Conservation (phyloP, 2,113 vertebrate genomes). For the Elaphurus davidianus region DNA sequence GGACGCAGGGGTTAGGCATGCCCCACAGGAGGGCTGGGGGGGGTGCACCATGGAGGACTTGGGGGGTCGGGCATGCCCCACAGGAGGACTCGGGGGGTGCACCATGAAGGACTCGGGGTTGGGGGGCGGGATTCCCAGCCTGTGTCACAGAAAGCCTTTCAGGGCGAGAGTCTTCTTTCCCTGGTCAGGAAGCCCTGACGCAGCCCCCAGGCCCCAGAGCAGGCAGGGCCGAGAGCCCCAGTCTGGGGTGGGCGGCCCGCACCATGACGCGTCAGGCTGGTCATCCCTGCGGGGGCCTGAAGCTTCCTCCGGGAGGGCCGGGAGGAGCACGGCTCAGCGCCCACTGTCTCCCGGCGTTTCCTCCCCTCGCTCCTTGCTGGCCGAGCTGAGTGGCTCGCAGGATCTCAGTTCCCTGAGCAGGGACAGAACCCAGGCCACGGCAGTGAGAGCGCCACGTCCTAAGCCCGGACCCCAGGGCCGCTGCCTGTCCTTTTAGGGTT, state of each 20-base stretch:
- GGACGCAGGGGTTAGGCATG: too few relatives aligned
- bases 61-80: neutral
- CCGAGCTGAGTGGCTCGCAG: neutral
- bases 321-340: neutral
- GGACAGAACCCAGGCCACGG: neutral
- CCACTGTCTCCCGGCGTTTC: too few relatives aligned
- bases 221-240: neutral
- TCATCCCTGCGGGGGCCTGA: neutral
- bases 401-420: neutral
- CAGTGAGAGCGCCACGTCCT: neutral
- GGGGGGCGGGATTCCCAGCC: neutral
- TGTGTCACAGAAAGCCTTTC: neutral
- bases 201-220: neutral
- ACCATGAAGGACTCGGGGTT: accelerated
- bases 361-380: neutral
- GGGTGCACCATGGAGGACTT: too few relatives aligned
- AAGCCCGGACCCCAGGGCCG: neutral
- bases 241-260: too few relatives aligned
- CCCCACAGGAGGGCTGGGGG: accelerated
- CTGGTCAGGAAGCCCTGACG: neutral
- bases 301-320: neutral
- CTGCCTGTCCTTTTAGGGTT: neutral
- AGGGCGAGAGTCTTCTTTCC: neutral
- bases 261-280: accelerated
- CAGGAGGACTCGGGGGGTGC: accelerated